Evolutionary conservation across 2,113 vertebrate species (phyloP).

Genomic region (Puma concolor): DNA sequence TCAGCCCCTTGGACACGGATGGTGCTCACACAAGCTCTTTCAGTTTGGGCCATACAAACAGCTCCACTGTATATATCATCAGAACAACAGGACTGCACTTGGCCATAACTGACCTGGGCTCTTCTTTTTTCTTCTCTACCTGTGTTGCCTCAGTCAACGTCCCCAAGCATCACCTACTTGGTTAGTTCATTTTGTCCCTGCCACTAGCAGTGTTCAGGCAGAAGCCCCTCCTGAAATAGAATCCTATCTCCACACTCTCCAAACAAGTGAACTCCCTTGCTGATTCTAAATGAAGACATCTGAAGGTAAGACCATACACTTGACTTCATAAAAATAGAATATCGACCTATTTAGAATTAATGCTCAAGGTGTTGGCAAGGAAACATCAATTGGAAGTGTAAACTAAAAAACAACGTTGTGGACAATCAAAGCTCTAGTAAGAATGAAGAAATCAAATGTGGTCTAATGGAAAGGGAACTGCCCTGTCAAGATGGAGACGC

Average conservation of each 20-base stretch:
- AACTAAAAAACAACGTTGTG: not conserved
- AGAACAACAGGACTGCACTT: not conserved
- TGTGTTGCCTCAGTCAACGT: not conserved
- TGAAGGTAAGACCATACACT: not conserved
- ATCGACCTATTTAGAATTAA: not conserved
- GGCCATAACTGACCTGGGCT: not conserved
- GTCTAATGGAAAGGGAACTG: not conserved
- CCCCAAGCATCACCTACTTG: not conserved
- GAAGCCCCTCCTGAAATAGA: not conserved
- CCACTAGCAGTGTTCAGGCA: not conserved
- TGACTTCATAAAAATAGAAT: not conserved
- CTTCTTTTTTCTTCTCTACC: not conserved
- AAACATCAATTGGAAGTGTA: not conserved
- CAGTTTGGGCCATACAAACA: not conserved
- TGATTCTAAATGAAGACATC: constrained; percentile 10
- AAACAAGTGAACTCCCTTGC: not conserved
- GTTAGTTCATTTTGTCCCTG: not conserved
- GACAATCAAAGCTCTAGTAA: not conserved
- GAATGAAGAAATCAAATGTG: not conserved
- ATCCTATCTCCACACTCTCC: not conserved
- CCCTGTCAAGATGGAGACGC: not conserved
- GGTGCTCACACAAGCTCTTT: not conserved
- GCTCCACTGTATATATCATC: not conserved
- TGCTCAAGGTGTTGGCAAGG: not conserved
- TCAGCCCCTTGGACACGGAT: not conserved